Evolutionary conservation across 2,113 vertebrate genomes (phyloP), one percentile per base, ranked within the genome.

Genomic region (Xenus cinereus): DNA sequence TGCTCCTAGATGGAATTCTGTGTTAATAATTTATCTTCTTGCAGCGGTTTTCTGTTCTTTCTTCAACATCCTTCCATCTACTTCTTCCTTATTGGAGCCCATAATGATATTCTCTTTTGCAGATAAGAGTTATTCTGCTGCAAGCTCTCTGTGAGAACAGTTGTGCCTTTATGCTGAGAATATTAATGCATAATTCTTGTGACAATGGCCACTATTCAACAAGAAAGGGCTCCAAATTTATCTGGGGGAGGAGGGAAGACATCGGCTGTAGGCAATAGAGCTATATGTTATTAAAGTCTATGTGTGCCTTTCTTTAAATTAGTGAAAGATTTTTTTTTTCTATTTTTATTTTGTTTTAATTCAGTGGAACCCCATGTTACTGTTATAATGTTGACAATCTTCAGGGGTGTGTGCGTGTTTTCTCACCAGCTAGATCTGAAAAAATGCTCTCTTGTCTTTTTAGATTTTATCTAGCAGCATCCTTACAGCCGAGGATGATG

Each of bases 11-110:
- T 83, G 45, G 57, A 88, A 21, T 84, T 63, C 54, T 92, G 50
- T 77, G 26, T 54, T 68, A 82, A 92, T 73, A 89, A 93, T 95
- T 88, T 74, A 80, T 97, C 88, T 90, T 77, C 59, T 85, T 81
- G 41, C 35, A 59, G 26, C 2, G 16, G 24, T 23, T 88, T 83
- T 93, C 53, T 83, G 17, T 76, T 88, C 73, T 35, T 87, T 64
- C 37, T 62, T 79, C n/a, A 76, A 23, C 33, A n/a, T 95, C 78
- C 26, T 79, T 64, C 53, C 51, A 45, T 46, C 48, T 66, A 10
- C 17, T 62, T 68, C 24, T 63, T 73, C 90, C 43, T 62, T 94
- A 66, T 39, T 78, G 30, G 51, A 80, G 35, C 63, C 48, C 11
- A n/a, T 67, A 74, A 67, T 63, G 45, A 78, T 69, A 75, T 43